Percentiles rank a stretch among this genome's conserved stretches.
phyloP scores from a whole-genome alignment of 2,797 vertebrate species.

The Myotis findleyi region DNA sequence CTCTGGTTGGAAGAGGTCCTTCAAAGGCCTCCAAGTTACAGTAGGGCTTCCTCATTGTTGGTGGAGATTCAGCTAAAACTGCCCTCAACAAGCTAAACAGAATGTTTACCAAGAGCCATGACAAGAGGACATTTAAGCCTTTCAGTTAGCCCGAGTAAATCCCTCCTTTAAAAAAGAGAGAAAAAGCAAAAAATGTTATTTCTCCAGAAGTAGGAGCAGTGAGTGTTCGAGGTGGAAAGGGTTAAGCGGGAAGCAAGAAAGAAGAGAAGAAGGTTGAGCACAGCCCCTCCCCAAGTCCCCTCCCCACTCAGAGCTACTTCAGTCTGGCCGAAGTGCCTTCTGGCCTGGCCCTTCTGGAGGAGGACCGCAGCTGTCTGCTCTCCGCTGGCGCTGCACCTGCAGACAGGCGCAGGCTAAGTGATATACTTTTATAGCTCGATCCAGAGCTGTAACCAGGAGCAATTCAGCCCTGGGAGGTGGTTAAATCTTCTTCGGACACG shows the following conservation, averaged over 20 bases:
- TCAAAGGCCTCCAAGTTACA: conserved; percentile 28
- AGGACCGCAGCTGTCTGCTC: neutral
- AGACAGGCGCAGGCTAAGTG: conserved; percentile 61
- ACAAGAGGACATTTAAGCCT: conserved; percentile 59
- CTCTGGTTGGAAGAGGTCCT: neutral
- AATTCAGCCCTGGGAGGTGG: conserved; percentile 82
- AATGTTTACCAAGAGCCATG: conserved; percentile 45
- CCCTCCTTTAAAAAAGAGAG: neutral
- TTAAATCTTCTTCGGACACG: conserved; percentile 81
- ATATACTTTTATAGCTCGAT: conserved; percentile 82
- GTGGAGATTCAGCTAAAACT: neutral
- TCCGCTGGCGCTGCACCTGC: neutral
- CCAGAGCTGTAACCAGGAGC: conserved; percentile 82
- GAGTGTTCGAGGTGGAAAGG: conserved; percentile 52
- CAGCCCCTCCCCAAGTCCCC: too few relatives aligned
- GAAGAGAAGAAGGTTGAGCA: neutral
- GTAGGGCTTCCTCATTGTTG: neutral
- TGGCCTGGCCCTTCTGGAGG: neutral
- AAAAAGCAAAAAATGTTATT: conserved; percentile 35
- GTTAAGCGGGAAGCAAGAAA: neutral
- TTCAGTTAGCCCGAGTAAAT: conserved; percentile 65
- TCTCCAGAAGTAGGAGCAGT: neutral
- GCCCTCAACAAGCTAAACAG: neutral
- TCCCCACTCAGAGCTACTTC: neutral
- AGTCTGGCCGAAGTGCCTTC: neutral